Percentiles rank a stretch among this genome's conserved stretches.
Conservation (phyloP, 2,888 invertebrate genomes). For the Aricia artaxerxes region DNA sequence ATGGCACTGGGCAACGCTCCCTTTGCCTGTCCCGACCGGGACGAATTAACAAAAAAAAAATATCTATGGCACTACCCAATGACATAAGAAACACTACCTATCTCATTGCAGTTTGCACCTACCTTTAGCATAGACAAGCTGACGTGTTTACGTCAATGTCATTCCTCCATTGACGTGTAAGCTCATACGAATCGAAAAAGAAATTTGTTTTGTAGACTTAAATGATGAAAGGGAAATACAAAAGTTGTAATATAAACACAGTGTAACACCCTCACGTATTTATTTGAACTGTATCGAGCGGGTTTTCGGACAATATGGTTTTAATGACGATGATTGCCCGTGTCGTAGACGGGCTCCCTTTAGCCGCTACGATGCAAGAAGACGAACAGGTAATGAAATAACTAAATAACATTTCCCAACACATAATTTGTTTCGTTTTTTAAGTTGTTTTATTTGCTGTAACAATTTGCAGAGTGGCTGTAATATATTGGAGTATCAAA, state of each 20-base stretch:
- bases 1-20: too few relatives aligned
- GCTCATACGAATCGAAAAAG: conserved; percentile 52
- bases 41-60: too few relatives aligned
- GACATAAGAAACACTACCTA: too few relatives aligned
- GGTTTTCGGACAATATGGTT: conserved; percentile 86
- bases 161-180: conserved; percentile 56
- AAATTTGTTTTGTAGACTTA: conserved; percentile 51
- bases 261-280: conserved; percentile 43
- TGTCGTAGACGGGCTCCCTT: conserved; percentile 95
- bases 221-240: conserved; percentile 69
- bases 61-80: background rate
- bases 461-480: conserved; percentile 89
- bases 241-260: conserved; percentile 46
- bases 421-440: conserved; percentile 45
- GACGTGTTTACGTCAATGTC: conserved; percentile 64
- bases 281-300: conserved; percentile 50
- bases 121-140: conserved; percentile 48
- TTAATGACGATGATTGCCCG: conserved; percentile 98
- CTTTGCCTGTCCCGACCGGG: too few relatives aligned
- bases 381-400: conserved; percentile 91
- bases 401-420: conserved; percentile 7
- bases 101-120: too few relatives aligned
- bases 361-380: conserved; percentile 98
- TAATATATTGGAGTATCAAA: conserved; percentile 98
- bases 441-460: conserved; percentile 52